Evolutionary conservation across 2,113 vertebrate species (phyloP).

Genomic region (Heptranchias perlo): DNA sequence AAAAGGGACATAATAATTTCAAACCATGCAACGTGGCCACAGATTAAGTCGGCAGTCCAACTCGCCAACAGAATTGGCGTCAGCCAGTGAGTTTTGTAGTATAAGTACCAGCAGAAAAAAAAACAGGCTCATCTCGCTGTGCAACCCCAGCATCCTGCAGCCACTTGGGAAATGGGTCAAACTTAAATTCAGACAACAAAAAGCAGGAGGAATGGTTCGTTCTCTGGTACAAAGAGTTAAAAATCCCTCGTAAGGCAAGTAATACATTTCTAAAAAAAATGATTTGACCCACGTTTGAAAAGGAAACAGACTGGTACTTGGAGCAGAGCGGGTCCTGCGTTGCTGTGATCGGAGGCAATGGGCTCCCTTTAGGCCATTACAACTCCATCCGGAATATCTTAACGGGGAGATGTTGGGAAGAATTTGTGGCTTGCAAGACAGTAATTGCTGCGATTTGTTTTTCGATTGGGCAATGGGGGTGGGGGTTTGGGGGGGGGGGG

Average conservation of each 20-base stretch:
- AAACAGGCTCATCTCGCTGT: neutral
- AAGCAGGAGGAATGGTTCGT: neutral
- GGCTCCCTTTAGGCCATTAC: neutral
- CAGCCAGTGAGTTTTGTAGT: neutral
- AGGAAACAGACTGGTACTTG: neutral
- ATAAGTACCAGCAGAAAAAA: neutral
- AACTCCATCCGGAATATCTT: neutral
- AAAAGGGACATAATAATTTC: neutral
- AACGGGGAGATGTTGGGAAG: neutral
- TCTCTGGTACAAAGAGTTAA: neutral
- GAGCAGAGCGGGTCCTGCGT: neutral
- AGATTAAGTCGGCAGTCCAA: neutral
- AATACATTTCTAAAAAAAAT: neutral
- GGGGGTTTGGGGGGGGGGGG: neutral
- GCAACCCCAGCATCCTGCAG: neutral
- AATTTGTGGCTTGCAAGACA: neutral
- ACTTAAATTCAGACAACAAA: neutral
- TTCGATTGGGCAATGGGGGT: neutral
- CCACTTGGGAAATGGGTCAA: neutral
- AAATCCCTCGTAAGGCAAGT: slow-evolving; percentile 17
- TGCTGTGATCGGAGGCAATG: neutral
- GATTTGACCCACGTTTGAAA: neutral
- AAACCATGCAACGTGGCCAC: neutral
- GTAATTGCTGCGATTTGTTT: neutral
- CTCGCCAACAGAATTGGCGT: neutral